Conservation (phyloP, 2,113 vertebrate species). For the Phyllostomus hastatus region DNA sequence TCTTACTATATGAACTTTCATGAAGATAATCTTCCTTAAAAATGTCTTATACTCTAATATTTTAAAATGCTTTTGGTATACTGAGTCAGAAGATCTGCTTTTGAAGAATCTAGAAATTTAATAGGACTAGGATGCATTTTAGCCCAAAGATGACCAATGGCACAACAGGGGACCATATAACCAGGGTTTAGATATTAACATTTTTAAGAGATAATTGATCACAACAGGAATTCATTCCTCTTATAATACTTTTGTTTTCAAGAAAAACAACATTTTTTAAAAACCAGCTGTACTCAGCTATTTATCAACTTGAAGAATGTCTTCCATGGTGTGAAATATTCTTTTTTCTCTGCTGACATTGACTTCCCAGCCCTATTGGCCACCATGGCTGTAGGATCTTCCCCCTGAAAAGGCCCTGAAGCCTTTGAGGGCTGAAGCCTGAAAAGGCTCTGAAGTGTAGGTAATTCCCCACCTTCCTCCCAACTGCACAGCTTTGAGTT, state of each 20-base stretch:
- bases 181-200: not conserved
- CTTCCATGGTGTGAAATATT: not conserved
- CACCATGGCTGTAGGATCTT: not conserved
- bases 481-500: not conserved
- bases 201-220: not conserved
- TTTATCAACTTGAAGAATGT: not conserved
- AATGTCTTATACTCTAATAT: not conserved
- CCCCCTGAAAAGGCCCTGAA: not conserved
- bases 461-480: not conserved
- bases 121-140: not conserved
- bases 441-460: rapidly evolving
- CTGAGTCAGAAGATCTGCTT: not conserved
- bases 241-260: not conserved
- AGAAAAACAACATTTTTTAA: not conserved
- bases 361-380: not conserved
- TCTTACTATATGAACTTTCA: not conserved
- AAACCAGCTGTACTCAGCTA: not conserved
- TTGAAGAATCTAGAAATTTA: not conserved
- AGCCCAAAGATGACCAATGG: not conserved
- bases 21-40: not conserved
- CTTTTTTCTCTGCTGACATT: not conserved
- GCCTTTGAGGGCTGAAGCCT: not conserved
- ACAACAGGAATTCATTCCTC: not conserved
- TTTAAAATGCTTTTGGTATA: not conserved
- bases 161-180: not conserved